Evolutionary conservation across 2,797 vertebrate genomes (phyloP), one percentile per base, ranked within the genome.

Genomic region (Artibeus jamaicensis): DNA sequence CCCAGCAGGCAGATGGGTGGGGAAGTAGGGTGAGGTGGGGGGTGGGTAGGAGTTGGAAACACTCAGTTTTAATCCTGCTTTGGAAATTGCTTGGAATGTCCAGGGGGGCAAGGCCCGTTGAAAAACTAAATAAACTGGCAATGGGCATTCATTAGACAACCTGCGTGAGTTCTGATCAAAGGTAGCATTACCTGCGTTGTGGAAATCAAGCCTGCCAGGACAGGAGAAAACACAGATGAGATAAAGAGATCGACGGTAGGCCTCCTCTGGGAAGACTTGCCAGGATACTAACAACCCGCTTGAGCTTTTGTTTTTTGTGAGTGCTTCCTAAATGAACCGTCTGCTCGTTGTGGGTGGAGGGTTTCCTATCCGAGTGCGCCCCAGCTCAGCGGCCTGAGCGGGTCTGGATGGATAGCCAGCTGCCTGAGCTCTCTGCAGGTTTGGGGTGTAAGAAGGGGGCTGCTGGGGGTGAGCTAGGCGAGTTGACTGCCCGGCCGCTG

Each of bases 221-320:
- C 95, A 93, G 97, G 95, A 26, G 59, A 90, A 95, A 97, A 96
- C 86, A 90, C 55, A 83, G 96, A 91, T 42, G 46, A 95, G 97
- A 98, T 98, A 97, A 98, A 97, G 97, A 98, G 94, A 92, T 97
- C 86, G 71, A 85, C 96, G 53, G 91, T 96, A 94, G 93, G 77
- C 83, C 94, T 93, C 94, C 97, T 95, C 95, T 93, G 93, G 97
- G 97, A 97, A 96, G 96, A 37, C 94, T 53, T 24, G 22, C 97
- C 88, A 92, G 97, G 97, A 92, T 97, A 96, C 95, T 97, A 97
- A 97, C 93, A 97, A 97, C 93, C 96, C 97, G 87, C 95, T 3
- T 19, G 93, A 96, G 95, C 97, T 98, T 97, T 98, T 97, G 96
- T 97, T 97, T 98, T 98, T 95, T 65, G 53, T 86, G 89, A 96